Percentiles rank a stretch among this genome's conserved stretches.
These are phyloP conservation scores for Enteromius anoplus DNA, from an alignment of 2,797 vertebrate species.

Conservation along the genomic window DNA sequence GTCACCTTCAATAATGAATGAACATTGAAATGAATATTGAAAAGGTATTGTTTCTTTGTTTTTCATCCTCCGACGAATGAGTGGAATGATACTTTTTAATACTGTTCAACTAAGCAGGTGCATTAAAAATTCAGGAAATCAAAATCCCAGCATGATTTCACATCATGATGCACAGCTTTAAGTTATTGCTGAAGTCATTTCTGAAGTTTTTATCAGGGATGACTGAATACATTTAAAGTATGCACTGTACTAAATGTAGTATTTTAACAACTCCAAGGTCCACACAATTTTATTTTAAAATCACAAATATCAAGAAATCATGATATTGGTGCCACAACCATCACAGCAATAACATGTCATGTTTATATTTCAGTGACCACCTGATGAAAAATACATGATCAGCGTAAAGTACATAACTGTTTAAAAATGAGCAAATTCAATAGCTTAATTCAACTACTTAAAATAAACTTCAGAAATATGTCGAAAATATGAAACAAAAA, in stretches of 20 bases:
- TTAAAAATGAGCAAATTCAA: neutral
- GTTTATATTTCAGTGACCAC: neutral
- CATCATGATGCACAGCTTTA: neutral
- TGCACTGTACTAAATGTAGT: neutral
- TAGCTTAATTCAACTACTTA: too few species aligned
- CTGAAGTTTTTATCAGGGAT: neutral
- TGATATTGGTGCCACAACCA: neutral
- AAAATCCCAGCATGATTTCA: neutral
- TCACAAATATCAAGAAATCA: neutral
- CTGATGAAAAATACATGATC: neutral
- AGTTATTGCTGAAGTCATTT: neutral
- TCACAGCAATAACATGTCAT: neutral
- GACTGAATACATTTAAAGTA: slow-evolving; percentile 4
- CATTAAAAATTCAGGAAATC: slow-evolving; percentile 12
- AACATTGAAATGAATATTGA: slow-evolving; percentile 16
- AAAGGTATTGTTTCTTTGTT: neutral
- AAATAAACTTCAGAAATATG: neutral
- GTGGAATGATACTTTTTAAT: neutral
- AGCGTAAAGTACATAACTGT: neutral
- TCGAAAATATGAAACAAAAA: neutral
- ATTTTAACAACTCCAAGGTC: neutral
- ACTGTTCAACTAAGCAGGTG: neutral
- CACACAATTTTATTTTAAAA: neutral
- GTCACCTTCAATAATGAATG: slow-evolving; percentile 7
- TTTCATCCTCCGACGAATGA: neutral